Conservation (phyloP, 2,888 invertebrate species). For the Apotomis turbidana region DNA sequence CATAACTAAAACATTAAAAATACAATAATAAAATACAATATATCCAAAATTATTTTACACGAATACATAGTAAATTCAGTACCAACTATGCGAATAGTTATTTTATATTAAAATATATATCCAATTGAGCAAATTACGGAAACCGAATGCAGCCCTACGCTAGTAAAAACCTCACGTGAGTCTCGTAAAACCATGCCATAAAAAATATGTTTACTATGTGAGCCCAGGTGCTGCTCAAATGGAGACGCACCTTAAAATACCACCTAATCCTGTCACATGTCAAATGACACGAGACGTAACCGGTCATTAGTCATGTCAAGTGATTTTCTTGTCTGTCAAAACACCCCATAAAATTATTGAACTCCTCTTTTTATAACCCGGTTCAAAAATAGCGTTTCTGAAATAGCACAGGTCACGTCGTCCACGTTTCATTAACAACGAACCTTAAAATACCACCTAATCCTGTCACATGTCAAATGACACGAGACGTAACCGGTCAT, state of each 20-base stretch:
- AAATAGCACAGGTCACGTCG: conserved; percentile 13
- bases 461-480: conserved; percentile 21
- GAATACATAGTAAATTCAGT: no score
- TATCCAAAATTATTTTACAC: no score
- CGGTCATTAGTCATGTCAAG: conserved; percentile 12
- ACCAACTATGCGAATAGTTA: no score
- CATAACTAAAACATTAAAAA: no score
- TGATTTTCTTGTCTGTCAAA: conserved; percentile 24
- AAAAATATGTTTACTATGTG: background rate
- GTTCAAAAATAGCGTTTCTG: conserved; percentile 24
- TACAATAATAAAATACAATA: no score
- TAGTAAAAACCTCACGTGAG: no score
- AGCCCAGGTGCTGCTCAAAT: background rate
- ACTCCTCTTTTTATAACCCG: conserved; percentile 21
- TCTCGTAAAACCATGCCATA: no score
- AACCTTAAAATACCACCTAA: background rate
- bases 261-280: conserved; percentile 12
- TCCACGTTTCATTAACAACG: conserved; percentile 4
- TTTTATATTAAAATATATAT: no score
- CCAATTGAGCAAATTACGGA: no score
- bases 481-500: conserved; percentile 4
- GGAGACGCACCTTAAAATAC: background rate
- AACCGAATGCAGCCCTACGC: no score
- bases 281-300: conserved; percentile 6
- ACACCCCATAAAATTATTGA: conserved; percentile 4